Evolutionary conservation across 2,888 invertebrate species (phyloP), one percentile per base, ranked within the genome.

Genomic region (Leptogaster cylindrica): DNA sequence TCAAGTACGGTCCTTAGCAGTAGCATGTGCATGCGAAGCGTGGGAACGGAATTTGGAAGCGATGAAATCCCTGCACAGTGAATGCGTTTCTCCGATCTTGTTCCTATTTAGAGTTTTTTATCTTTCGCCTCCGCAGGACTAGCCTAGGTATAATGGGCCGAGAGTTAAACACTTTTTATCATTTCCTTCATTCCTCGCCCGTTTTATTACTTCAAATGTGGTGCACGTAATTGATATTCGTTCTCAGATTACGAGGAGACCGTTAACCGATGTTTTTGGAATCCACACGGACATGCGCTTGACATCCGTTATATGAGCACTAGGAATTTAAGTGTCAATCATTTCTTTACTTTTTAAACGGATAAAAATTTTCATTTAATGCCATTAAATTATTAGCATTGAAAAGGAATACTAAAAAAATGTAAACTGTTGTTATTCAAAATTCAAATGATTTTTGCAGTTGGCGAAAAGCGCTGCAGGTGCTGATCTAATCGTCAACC

Each of bases 1-100:
- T 25, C 46, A 46, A 46, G 5, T 5, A n/a, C 12, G 8, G 23
- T 12, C 4, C 16, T 23, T 48, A n/a, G 16, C 10, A 3, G n/a
- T 7, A 41, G 18, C 41, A 41, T 41, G 41, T 41, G 41, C 48
- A 25, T 25, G 6, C 16, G n/a, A 25, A 25, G 48, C 48, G 48
- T 48, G 48, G 48, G 48, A 48, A 48, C 48, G 25, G 48, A 48
- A 48, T 48, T 48, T 48, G 12, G 27, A 6, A 12, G 12, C 25
- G n/a, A 25, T 23, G n/a, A 23, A 48, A 48, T 25, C 8, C 23
- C 48, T 48, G 25, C 25, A 48, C 25, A 25, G 10, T 8, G 27
- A 48, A 25, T 48, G 48, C 23, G 27, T 27, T 23, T 25, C 23
- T 27, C 12, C 16, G 12, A 25, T 48, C 27, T 48, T 23, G 48